Evolutionary conservation across 2,797 vertebrate genomes (phyloP), one percentile per base, ranked within the genome.

Genomic region (Brachyalestes nurse): DNA sequence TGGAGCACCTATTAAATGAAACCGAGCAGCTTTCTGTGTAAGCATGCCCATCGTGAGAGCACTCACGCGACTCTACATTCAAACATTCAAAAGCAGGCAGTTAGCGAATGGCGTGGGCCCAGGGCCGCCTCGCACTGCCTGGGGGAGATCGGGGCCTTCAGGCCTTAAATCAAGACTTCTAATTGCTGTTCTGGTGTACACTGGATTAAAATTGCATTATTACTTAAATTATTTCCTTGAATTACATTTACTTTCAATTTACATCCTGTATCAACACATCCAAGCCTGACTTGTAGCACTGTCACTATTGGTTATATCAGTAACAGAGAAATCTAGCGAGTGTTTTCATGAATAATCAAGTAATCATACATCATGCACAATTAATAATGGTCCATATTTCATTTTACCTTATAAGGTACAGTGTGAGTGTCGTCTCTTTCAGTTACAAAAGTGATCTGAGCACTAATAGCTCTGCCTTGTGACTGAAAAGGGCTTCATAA

Each of bases 1-100:
- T 86, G 85, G 77, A 91, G 91, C 89, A 84, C 75, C 86, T 84
- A 91, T 90, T 92, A 91, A 90, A 86, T 86, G 85, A 89, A 91
- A 92, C 89, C 87, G 86, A 83, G 88, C 78, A 85, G 72, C 74
- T 84, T 83, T 80, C 82, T 79, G 78, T 80, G 85, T 84, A 75
- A 81, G 77, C 72, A 71, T 85, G 80, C 82, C 80, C 88, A 90
- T 87, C 89, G 85, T 73, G 75, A 84, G 86, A 88, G 88, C 83
- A 87, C 89, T 88, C 88, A 85, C 86, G 83, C 88, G 86, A 88
- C 62, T 85, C 72, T 81, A 70, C 77, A 84, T 80, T 74, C 47
- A 49, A 14, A 49, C 42, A 45, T 45, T 86, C 78, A 89, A 85
- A 69, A 84, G 70, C 5, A 42, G 75, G 74, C 84, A 85, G 90